Conservation (phyloP, 2,888 invertebrate species). For the Hydrotaea cyrtoneurina region DNA sequence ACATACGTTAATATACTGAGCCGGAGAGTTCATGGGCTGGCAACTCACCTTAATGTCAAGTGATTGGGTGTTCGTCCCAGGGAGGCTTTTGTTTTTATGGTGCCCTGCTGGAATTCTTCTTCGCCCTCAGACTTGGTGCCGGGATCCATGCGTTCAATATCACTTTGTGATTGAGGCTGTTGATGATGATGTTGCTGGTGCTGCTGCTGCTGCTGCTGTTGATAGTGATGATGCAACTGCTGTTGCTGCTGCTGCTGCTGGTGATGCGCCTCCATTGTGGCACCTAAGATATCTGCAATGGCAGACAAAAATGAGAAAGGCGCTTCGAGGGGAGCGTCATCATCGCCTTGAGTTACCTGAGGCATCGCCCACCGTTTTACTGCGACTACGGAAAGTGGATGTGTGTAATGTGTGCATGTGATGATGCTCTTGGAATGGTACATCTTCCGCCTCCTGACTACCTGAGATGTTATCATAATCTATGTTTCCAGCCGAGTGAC, state of each 20-base stretch:
- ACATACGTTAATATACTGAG: neutral
- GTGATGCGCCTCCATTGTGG: conserved; percentile 43
- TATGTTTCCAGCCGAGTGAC: conserved; percentile 91
- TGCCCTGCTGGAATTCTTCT: conserved; percentile 87
- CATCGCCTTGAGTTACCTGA: conserved; percentile 82
- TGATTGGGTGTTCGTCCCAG: conserved; percentile 96
- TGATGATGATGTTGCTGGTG: conserved; percentile 74
- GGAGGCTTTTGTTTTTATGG: conserved; percentile 84
- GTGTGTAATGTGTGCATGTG: conserved; percentile 75
- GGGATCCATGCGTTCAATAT: conserved; percentile 84
- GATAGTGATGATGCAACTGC: conserved; percentile 71
- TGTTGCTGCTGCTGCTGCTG: conserved; percentile 69
- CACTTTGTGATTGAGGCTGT: conserved; percentile 78
- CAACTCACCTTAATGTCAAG: conserved; percentile 89
- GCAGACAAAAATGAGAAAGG: neutral
- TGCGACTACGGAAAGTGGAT: conserved; percentile 88
- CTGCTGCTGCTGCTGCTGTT: conserved; percentile 72
- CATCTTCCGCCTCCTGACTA: conserved; percentile 88
- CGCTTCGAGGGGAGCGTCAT: neutral
- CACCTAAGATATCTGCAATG: conserved; percentile 59
- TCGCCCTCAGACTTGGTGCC: conserved; percentile 94
- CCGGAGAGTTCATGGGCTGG: neutral
- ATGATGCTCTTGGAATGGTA: conserved; percentile 78
- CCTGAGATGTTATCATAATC: conserved; percentile 91
- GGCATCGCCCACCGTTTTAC: conserved; percentile 94